phyloP scores from a whole-genome alignment of 2,113 vertebrate genomes.

The Tyrannus savana region DNA sequence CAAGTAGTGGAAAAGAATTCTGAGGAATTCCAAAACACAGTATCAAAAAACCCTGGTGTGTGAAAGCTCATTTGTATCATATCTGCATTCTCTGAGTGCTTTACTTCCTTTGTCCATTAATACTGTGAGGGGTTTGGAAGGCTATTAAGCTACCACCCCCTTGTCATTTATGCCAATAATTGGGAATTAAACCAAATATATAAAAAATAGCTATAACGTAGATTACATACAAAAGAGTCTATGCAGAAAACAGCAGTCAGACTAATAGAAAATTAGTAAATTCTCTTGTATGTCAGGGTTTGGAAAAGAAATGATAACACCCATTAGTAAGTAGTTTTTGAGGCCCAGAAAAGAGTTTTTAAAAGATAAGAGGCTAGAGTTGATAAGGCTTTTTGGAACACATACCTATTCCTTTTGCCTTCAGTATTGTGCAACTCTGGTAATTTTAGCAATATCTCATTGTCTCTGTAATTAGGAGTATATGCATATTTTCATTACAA shows the following conservation, averaged over 20 bases:
- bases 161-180: not conserved
- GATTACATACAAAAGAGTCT: not conserved
- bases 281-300: not conserved
- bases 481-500: slow-evolving; percentile 31
- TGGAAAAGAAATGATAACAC: not conserved
- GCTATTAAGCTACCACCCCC: not conserved
- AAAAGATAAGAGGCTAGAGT: not conserved
- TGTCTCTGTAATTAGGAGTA: not conserved
- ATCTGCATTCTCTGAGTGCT: not conserved
- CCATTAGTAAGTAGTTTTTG: not conserved
- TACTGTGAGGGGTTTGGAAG: not conserved
- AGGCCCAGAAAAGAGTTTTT: not conserved
- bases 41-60: not conserved
- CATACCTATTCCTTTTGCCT: not conserved
- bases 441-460: slow-evolving; percentile 23
- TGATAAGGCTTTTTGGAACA: not conserved
- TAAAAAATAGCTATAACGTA: not conserved
- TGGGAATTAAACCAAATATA: slow-evolving; percentile 7
- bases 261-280: not conserved
- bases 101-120: not conserved
- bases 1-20: not conserved
- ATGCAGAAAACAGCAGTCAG: not conserved
- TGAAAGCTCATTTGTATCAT: not conserved
- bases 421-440: not conserved
- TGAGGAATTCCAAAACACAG: not conserved